phyloP scores from a whole-genome alignment of 1,140 invertebrate species.

The Drosophila pseudoananassae region DNA sequence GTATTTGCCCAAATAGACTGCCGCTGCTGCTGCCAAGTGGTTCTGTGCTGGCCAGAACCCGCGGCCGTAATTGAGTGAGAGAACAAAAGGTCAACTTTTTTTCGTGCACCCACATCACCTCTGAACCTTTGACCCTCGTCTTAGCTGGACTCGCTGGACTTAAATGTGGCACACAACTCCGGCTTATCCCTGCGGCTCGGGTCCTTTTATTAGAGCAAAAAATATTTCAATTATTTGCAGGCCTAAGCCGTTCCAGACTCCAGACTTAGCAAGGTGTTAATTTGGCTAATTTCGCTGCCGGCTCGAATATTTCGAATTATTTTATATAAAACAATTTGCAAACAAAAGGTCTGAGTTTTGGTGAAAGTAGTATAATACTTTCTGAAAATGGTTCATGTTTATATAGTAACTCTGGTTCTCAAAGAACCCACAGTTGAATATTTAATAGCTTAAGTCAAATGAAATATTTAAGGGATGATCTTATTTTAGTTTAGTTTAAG shows the following conservation, averaged over 20 bases:
- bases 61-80: slow-evolving; percentile 71
- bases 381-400: not conserved
- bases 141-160: slow-evolving; percentile 7
- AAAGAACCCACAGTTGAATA: too few species aligned
- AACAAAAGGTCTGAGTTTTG: slow-evolving; percentile 14
- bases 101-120: slow-evolving; percentile 39
- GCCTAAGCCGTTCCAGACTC: slow-evolving; percentile 57
- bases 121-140: not conserved
- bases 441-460: too few species aligned
- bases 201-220: slow-evolving; percentile 72
- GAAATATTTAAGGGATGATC: too few species aligned
- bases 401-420: too few species aligned
- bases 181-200: slow-evolving; percentile 24
- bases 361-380: not conserved
- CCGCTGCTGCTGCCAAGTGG: slow-evolving; percentile 35
- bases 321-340: slow-evolving; percentile 73
- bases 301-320: slow-evolving; percentile 79
- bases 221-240: slow-evolving; percentile 78
- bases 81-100: slow-evolving; percentile 66
- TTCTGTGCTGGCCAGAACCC: slow-evolving; percentile 8
- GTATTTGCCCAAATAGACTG: slow-evolving; percentile 76
- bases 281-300: slow-evolving; percentile 80
- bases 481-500: too few species aligned
- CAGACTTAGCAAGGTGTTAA: slow-evolving; percentile 73
- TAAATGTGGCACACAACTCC: slow-evolving; percentile 49